A percentile compares a stretch with the other conserved stretches of the same genome.
phyloP scores from a whole-genome alignment of 1,140 invertebrate genomes.

The Scaptomyza pallida region DNA sequence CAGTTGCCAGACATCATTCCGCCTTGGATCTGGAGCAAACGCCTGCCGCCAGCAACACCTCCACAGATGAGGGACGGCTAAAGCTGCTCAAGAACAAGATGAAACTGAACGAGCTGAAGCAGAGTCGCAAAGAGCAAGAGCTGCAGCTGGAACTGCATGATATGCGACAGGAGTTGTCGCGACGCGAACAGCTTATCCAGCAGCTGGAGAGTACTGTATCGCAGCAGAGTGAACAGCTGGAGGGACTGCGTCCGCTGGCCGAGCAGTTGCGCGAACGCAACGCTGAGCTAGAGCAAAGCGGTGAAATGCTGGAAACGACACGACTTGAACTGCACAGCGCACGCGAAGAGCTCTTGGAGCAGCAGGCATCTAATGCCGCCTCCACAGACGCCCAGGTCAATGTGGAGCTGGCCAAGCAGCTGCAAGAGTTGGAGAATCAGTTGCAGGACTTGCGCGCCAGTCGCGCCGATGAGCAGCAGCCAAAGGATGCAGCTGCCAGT shows the following conservation, averaged over 20 bases:
- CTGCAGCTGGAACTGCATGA: slow-evolving; percentile 46
- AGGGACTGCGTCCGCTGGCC: slow-evolving; percentile 34
- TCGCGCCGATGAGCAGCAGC: slow-evolving; percentile 17
- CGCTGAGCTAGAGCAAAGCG: slow-evolving; percentile 48
- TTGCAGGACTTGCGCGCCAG: slow-evolving; percentile 48
- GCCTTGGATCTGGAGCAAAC: slow-evolving; percentile 67
- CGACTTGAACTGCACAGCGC: slow-evolving; percentile 66
- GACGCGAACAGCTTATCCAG: slow-evolving; percentile 46
- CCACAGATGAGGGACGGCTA: slow-evolving; percentile 46
- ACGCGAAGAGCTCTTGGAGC: slow-evolving; percentile 86
- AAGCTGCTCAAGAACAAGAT: slow-evolving; percentile 65
- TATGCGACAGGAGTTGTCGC: slow-evolving; percentile 46
- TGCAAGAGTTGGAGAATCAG: slow-evolving; percentile 67
- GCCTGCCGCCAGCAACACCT: slow-evolving; percentile 34
- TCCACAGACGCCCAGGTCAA: slow-evolving; percentile 67
- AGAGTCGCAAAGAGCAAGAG: slow-evolving; percentile 63
- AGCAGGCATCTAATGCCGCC: slow-evolving; percentile 87
- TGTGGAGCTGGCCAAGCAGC: slow-evolving; percentile 75
- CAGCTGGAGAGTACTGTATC: slow-evolving; percentile 50
- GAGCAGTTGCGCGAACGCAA: slow-evolving; percentile 48
- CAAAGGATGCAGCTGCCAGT: slow-evolving; percentile 17
- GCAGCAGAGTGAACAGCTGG: slow-evolving; percentile 34
- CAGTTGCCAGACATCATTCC: slow-evolving; percentile 72
- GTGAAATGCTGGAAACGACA: slow-evolving; percentile 65
- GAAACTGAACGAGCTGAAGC: slow-evolving; percentile 65